Base-by-base conservation (phyloP, 2,888 invertebrate genomes). In the Apodemia mormo region DNA sequence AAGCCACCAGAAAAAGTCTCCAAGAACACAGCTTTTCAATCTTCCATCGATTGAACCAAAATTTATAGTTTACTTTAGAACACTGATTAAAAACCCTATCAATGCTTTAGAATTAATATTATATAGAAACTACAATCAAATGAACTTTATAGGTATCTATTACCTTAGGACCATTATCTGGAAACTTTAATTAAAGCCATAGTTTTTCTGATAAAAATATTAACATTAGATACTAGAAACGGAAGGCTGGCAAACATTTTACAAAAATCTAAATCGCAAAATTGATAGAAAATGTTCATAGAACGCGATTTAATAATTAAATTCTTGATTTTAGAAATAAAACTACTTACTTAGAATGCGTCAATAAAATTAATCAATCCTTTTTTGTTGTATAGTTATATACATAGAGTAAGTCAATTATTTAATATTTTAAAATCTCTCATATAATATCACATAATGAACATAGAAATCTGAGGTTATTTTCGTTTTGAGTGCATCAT, bases 401-500 rank as follows among this genome's bases (percentile, higher is more conserved):
- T 40, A 40, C 40, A 9, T 40, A 40, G 40, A 40, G 8, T 40
- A 40, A 40, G 1, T 45, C 12, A 8, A 12, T 45, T 14, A 49
- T 49, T 49, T 3, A 49, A 5, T 45, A 45, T 9, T 2, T 3
- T 49, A 49, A 12, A 49, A 49, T 49, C 5, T 49, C 14, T 49
- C 1, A 49, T 49, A 40, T 2, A 40, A 40, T 9, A 49, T 49
- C 49, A 49, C 49, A 4, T 49, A 5, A 49, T 14, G 14, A 49
- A 14, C 12, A 49, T 49, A 49, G 14, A 29, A 56, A 56, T 9
- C 7, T 56, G 56, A 56, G 56, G 56, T 56, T 56, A 56, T 22
- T 56, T 49, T 56, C 56, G 56, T 56, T 56, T 9, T 54, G 1
- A 22, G 22, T 56, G 56, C n/a, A 67, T 12, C 52, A 52, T 67